Evolutionary conservation across 1,140 invertebrate genomes (phyloP), one percentile per base, ranked within the genome.

Genomic region (Pachypeltis micranthus): DNA sequence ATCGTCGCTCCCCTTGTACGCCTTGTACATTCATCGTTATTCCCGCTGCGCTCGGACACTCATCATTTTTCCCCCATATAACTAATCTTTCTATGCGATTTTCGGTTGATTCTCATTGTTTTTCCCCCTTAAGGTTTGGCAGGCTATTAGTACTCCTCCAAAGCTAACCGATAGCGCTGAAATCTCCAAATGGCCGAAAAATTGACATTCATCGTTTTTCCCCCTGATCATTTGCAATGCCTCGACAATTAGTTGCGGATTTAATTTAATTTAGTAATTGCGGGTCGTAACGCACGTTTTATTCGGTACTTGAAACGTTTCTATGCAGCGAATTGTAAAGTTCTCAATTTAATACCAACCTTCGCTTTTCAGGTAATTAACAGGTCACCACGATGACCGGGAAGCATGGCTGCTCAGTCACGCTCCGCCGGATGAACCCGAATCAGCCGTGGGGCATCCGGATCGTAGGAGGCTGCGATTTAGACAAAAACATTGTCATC

Each of bases 401-500:
- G 54, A 57, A 44, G 21, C 63, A 62, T 44, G 84, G 83, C 69
- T 79, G 90, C 70, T 80, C 85, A 67, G 80, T 92, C 67, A 83
- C 81, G 59, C 80, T 95, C 70, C 81, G 81, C 70, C 81, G 92
- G 69, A 85, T 88, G 70, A 83, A 83, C 68, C 80, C 80, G 66
- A 80, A 81, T 68, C 85, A 84, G 68, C 86, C 88, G 67, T 96
- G 92, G 92, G 93, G 93, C 56, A 89, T 96, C 70, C 83, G 92
- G 67, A 80, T 96, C 63, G 88, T 91, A 66, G 93, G 93, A 68
- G 93, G 93, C 65, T 81, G 84, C 66, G 93, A 96, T 81, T 81
- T 93, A 68, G 84, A 85, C 68, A 85, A 87, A n/a, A 88, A 91
- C 61, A 81, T 96, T 69, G 85, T 91, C 72, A 84, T 96, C 72